A percentile compares a stretch with the other conserved stretches of the same genome.
Evolutionary conservation across 2,888 invertebrate genomes (phyloP).

Genomic region (Orchestes rusci): DNA sequence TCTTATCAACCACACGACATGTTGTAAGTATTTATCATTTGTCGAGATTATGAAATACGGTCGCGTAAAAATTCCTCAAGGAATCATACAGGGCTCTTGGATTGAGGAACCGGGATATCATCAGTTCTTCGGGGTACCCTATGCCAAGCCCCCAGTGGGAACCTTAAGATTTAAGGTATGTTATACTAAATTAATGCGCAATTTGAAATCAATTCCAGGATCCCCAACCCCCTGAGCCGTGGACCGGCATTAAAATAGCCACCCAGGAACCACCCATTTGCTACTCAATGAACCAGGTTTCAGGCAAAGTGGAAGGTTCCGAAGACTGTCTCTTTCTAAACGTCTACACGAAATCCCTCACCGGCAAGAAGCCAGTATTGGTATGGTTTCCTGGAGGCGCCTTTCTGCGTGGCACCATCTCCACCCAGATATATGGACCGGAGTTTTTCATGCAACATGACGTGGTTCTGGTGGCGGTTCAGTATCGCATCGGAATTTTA

Average conservation of each 20-base stretch:
- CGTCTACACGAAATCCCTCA: slow-evolving; percentile 36
- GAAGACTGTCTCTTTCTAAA: slow-evolving; percentile 48
- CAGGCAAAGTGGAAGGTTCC: slow-evolving; percentile 40
- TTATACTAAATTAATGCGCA: too few relatives aligned
- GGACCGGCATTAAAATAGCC: slow-evolving; percentile 29
- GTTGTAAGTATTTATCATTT: too few relatives aligned
- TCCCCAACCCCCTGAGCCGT: slow-evolving; percentile 28
- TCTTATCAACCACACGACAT: too few relatives aligned
- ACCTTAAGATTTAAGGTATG: slow-evolving; percentile 24
- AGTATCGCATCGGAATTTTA: slow-evolving; percentile 38
- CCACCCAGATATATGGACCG: slow-evolving; percentile 34
- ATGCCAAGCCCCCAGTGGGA: slow-evolving; percentile 24
- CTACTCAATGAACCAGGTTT: slow-evolving; percentile 28
- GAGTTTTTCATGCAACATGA: slow-evolving; percentile 37
- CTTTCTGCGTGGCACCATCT: slow-evolving; percentile 35
- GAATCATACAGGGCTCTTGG: slow-evolving; percentile 10
- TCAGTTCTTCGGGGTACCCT: slow-evolving; percentile 25
- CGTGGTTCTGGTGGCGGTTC: slow-evolving; percentile 37
- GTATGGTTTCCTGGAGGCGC: slow-evolving; percentile 43
- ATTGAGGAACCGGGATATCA: slow-evolving; percentile 12
- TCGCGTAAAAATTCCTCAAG: slow-evolving; percentile 19
- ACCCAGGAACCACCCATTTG: slow-evolving; percentile 30
- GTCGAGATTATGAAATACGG: too few relatives aligned
- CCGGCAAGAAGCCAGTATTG: slow-evolving; percentile 40
- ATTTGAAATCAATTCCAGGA: slow-evolving; percentile 20